Evolutionary conservation across 2,888 invertebrate genomes (phyloP).

Genomic region (Serripes groenlandicus): DNA sequence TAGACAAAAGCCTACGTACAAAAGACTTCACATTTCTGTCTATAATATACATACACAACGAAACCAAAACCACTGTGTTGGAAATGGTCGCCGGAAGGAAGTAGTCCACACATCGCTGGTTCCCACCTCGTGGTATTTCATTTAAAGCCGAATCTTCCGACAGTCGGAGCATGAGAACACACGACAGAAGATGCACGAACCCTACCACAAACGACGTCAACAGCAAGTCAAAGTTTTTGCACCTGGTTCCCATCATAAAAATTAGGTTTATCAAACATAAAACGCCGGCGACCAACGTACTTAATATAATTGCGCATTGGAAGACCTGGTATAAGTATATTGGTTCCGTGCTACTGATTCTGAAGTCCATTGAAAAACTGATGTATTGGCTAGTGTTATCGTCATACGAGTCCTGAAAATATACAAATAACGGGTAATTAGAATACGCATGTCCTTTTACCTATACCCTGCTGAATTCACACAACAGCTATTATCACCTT

Average conservation of each 20-base stretch:
- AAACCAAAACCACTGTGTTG: conserved; percentile 29
- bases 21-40: conserved; percentile 18
- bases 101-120: conserved; percentile 48
- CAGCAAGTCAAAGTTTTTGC: conserved; percentile 38
- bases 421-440: too few relatives aligned
- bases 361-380: not conserved
- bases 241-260: conserved; percentile 27
- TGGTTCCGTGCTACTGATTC: not conserved
- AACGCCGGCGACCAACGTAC: conserved; percentile 41
- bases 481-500: too few relatives aligned
- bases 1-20: conserved; percentile 1
- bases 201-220: conserved; percentile 44
- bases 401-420: not conserved
- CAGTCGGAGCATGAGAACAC: conserved; percentile 34
- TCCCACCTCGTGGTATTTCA: conserved; percentile 37
- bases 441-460: too few relatives aligned
- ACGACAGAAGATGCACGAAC: conserved; percentile 46
- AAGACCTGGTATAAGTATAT: conserved; percentile 49
- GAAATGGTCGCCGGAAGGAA: conserved; percentile 38
- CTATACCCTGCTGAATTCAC: too few relatives aligned
- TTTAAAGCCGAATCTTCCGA: conserved; percentile 37
- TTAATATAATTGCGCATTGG: conserved; percentile 51
- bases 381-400: not conserved
- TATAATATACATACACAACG: conserved; percentile 36
- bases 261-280: conserved; percentile 40